phyloP scores from a whole-genome alignment of 1,140 invertebrate genomes.

The Metaphire vulgaris region DNA sequence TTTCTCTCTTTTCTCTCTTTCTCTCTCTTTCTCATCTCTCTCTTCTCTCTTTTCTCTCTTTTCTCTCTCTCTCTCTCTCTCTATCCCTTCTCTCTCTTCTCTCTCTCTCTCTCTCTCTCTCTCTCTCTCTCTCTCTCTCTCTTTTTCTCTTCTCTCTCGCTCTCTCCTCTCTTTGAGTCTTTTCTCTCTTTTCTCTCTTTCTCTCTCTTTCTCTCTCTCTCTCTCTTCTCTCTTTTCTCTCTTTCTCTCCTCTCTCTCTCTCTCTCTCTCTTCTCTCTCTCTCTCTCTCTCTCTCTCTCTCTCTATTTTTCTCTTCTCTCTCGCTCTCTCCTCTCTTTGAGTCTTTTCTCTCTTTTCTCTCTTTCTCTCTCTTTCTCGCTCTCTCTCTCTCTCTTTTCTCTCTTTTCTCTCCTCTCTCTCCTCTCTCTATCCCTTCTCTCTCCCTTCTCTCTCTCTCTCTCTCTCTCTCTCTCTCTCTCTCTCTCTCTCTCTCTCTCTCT shows the following conservation, averaged over 20 bases:
- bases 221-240: neutral
- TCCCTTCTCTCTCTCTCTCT: constrained; percentile 16
- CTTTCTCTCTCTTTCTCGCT: constrained; percentile 9
- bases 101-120: neutral
- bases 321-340: neutral
- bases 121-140: neutral
- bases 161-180: neutral
- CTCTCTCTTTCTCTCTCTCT: neutral
- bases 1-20: neutral
- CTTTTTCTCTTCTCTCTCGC: neutral
- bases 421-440: constrained; percentile 8
- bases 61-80: neutral
- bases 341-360: neutral
- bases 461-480: constrained; percentile 16
- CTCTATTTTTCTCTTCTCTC: neutral
- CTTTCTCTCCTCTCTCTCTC: neutral
- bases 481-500: constrained; percentile 22
- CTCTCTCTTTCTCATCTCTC: neutral
- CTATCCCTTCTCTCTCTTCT: neutral
- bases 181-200: neutral
- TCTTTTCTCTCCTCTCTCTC: neutral
- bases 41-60: neutral
- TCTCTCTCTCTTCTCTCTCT: neutral
- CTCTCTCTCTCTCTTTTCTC: constrained; percentile 3
- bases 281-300: neutral